Percentiles rank a stretch among this genome's conserved stretches.
Conservation (phyloP, 2,888 invertebrate species). For the Celastrina argiolus region DNA sequence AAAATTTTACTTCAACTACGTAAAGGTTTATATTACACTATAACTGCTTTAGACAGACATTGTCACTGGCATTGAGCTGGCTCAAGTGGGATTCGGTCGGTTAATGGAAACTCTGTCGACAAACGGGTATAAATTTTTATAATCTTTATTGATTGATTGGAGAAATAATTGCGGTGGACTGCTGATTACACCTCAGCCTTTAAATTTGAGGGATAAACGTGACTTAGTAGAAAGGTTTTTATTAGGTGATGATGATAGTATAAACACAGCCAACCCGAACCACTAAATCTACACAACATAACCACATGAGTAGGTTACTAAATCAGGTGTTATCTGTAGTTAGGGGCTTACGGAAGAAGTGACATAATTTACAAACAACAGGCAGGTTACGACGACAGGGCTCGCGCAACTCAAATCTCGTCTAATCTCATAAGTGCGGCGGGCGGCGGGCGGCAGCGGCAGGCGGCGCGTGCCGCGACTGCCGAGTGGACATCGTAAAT, state of each 20-base stretch:
- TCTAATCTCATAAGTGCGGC: slow-evolving; percentile 6
- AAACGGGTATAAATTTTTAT: neutral
- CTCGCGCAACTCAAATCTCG: neutral
- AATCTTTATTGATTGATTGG: neutral
- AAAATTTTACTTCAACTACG: neutral
- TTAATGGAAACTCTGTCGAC: neutral
- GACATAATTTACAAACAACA: neutral
- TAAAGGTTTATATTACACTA: neutral
- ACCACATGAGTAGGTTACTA: neutral
- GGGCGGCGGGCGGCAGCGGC: neutral
- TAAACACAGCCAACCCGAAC: neutral
- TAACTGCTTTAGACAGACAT: neutral
- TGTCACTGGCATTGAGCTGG: neutral
- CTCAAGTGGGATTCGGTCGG: neutral
- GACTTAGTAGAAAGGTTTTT: too few relatives aligned
- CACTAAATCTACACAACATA: neutral
- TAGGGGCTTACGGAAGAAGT: neutral
- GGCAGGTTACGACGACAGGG: neutral
- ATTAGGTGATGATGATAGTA: too few relatives aligned
- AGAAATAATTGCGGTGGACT: neutral
- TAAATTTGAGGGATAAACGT: too few relatives aligned
- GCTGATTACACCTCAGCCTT: too few relatives aligned
- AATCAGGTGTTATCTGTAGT: neutral
- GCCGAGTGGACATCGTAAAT: neutral
- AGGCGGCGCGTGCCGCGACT: neutral